These are phyloP conservation scores for Astreopora myriophthalma DNA, from an alignment of 64 coral and sea anemone genomes.

Conservation along the genomic window DNA sequence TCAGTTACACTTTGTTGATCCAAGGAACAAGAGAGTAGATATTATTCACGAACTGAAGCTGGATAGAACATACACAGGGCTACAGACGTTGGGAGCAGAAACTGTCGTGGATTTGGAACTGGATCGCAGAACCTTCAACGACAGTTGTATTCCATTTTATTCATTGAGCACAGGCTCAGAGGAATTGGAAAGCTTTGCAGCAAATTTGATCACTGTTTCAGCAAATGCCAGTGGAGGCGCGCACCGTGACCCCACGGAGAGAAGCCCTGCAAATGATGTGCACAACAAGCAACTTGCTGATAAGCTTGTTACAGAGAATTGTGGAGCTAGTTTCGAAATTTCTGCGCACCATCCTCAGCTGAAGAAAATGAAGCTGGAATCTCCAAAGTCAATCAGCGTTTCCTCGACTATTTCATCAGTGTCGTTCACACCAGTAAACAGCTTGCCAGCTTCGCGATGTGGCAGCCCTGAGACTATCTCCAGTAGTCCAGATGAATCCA, in stretches of 20 bases:
- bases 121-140: constrained; percentile 87
- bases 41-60: constrained; percentile 96
- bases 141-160: background rate
- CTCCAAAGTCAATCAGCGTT: constrained; percentile 9
- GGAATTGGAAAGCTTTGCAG: background rate
- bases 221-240: background rate
- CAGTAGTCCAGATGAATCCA: background rate
- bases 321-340: background rate
- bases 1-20: constrained; percentile 92
- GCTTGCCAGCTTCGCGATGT: constrained; percentile 59
- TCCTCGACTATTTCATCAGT: constrained; percentile 43
- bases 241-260: background rate
- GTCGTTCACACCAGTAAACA: constrained; percentile 52
- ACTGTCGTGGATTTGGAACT: constrained; percentile 93
- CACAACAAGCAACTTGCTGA: background rate
- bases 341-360: background rate
- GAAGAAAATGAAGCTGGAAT: constrained; percentile 72
- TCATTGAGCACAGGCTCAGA: background rate
- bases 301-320: background rate
- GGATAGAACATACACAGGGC: constrained; percentile 94
- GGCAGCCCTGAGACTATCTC: constrained; percentile 58
- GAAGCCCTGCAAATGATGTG: background rate
- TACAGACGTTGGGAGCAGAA: constrained; percentile 96
- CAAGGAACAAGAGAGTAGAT: constrained; percentile 94
- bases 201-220: background rate